Base-by-base conservation (phyloP, 1,140 invertebrate genomes). In the Sycobia sp. region DNA sequence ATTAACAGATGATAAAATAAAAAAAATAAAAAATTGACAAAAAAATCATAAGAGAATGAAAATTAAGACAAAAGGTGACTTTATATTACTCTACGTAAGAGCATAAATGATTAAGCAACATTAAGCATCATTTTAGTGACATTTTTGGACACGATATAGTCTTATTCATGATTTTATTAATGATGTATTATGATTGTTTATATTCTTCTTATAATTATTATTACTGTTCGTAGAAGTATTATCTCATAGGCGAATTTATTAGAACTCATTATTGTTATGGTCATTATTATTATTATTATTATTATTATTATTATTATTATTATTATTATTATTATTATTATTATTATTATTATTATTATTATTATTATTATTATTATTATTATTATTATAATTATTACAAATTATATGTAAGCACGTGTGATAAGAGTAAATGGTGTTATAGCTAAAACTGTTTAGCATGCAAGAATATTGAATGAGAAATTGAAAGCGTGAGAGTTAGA, bases 1-100 rank as follows among this genome's bases (percentile, higher is more conserved):
- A 67, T 54, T 47, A 60, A 50, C 38, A 56, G 16, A 41, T 41
- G 10, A 36, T n/a, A n/a, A n/a, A n/a, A n/a, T n/a, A n/a, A n/a
- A n/a, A n/a, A n/a, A n/a, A n/a, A n/a, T n/a, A n/a, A n/a, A n/a
- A n/a, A n/a, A n/a, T n/a, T 23, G 11, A 47, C 9, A 46, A 36
- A 57, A 46, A 44, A 32, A 4, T 39, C 14, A 9, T 39, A 16
- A 56, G 27, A 44, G n/a, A 44, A 20, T 32, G 44, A 44, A 56
- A 41, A 16, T 53, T 23, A 39, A n/a, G n/a, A 54, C 43, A 47
- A 18, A 10, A 3, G 63, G 56, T 62, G 47, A n/a, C n/a, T 58
- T 70, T 70, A 51, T 72, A 73, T 72, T 70, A 76, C 67, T 71
- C 64, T 69, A 73, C 62, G 62, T 73, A 71, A 72, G 57, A 68